phyloP scores from a whole-genome alignment of 2,797 vertebrate species.

The Pogonophryne albipinna region DNA sequence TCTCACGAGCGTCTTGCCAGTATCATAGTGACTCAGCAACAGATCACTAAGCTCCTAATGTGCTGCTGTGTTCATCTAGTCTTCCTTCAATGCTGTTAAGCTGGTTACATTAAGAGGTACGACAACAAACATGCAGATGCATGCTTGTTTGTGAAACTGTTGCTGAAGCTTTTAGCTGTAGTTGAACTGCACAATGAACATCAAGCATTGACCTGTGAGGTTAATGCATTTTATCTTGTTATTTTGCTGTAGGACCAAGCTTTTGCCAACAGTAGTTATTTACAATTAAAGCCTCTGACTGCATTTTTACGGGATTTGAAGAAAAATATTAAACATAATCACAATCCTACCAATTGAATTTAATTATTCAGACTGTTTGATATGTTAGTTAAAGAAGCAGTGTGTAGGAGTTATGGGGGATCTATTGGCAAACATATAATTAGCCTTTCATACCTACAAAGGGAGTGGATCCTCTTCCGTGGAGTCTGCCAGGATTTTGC shows the following conservation, averaged over 20 bases:
- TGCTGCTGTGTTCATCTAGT: constrained; percentile 44
- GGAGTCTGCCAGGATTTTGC: too few species aligned
- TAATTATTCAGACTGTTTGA: constrained; percentile 19
- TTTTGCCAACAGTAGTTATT: constrained; percentile 48
- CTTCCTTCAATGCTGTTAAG: constrained; percentile 57
- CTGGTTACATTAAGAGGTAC: constrained; percentile 43
- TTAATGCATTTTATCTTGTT: constrained; percentile 43
- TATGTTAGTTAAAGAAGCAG: constrained; percentile 18
- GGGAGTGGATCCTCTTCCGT: too few species aligned
- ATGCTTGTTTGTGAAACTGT: constrained; percentile 33
- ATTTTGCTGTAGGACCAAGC: constrained; percentile 44
- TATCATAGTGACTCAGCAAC: constrained; percentile 57
- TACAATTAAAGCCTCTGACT: constrained; percentile 56
- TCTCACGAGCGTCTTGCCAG: constrained; percentile 42
- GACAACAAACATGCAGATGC: constrained; percentile 23
- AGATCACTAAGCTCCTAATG: constrained; percentile 59
- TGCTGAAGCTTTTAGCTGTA: constrained; percentile 37
- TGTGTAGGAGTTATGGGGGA: too few species aligned
- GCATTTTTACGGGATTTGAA: constrained; percentile 55
- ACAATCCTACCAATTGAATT: constrained; percentile 36
- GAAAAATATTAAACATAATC: constrained; percentile 34
- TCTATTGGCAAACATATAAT: too few species aligned
- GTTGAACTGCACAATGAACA: constrained; percentile 30
- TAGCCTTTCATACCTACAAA: too few species aligned
- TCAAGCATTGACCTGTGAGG: constrained; percentile 12